phyloP scores from a whole-genome alignment of 53 echinoderm and acorn worm species.

The Crossaster papposus region DNA sequence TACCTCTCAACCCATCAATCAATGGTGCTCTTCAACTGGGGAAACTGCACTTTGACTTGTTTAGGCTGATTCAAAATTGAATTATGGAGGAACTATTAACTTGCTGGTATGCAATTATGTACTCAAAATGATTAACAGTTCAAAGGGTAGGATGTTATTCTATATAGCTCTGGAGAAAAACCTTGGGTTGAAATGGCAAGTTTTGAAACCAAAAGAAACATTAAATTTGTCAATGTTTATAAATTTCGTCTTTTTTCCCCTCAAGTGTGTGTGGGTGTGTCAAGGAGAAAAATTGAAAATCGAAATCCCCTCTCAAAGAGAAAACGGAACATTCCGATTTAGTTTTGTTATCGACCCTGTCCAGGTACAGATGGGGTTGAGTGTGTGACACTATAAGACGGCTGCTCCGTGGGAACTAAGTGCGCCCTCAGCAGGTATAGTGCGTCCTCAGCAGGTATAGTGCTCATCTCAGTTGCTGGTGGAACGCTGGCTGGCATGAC shows the following conservation, averaged over 20 bases:
- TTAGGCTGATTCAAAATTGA: not conserved
- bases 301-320: no score
- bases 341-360: no score
- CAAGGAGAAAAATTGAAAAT: no score
- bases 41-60: not conserved
- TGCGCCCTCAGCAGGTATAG: not conserved
- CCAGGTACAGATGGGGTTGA: no score
- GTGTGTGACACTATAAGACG: no score
- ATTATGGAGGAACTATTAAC: not conserved
- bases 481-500: not conserved
- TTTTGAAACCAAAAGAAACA: not conserved
- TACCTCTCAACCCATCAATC: not conserved
- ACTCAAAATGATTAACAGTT: constrained; percentile 5
- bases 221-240: no score
- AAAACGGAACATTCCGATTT: no score
- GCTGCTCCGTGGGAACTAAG: not conserved
- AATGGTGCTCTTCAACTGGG: not conserved
- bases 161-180: not conserved
- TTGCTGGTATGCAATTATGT: not conserved
- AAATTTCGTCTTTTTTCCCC: no score
- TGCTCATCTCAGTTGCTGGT: not conserved
- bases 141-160: not conserved
- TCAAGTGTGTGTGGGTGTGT: no score
- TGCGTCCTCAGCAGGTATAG: not conserved
- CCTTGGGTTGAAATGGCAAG: not conserved